A percentile compares a stretch with the other conserved stretches of the same genome.
Evolutionary conservation across 2,888 invertebrate genomes (phyloP).

Genomic region (Bombylius major): DNA sequence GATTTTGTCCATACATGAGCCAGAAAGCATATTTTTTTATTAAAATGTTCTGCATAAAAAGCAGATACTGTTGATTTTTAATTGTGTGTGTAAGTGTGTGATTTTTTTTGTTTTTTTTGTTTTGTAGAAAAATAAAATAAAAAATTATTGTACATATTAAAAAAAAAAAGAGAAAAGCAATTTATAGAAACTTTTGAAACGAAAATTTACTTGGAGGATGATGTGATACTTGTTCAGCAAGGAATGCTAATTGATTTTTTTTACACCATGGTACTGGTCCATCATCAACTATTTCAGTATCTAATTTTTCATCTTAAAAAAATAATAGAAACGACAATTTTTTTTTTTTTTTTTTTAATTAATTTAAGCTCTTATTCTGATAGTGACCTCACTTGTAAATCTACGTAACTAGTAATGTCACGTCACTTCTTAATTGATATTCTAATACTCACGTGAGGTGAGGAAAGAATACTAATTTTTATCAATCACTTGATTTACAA

Average conservation of each 20-base stretch:
- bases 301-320: conserved; percentile 19
- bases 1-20: conserved; percentile 99
- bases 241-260: conserved; percentile 77
- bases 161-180: conserved; percentile 15
- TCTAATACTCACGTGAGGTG: too few relatives aligned
- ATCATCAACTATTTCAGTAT: conserved; percentile 43
- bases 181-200: too few relatives aligned
- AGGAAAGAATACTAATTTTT: too few relatives aligned
- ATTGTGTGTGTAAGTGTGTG: too few relatives aligned
- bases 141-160: neutral
- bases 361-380: too few relatives aligned
- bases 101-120: too few relatives aligned
- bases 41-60: conserved; percentile 94
- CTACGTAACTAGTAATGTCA: neutral
- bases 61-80: conserved; percentile 62
- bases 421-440: too few relatives aligned
- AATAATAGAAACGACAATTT: neutral
- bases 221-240: conserved; percentile 98
- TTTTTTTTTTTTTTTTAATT: neutral
- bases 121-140: too few relatives aligned
- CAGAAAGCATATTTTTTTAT: conserved; percentile 80
- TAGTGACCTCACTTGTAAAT: too few relatives aligned
- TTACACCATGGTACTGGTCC: conserved; percentile 89
- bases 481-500: too few relatives aligned
- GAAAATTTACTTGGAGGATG: conserved; percentile 77